Evolutionary conservation across 2,113 vertebrate species (phyloP), one percentile per base, ranked within the genome.

Genomic region (Phyllostomus hastatus): DNA sequence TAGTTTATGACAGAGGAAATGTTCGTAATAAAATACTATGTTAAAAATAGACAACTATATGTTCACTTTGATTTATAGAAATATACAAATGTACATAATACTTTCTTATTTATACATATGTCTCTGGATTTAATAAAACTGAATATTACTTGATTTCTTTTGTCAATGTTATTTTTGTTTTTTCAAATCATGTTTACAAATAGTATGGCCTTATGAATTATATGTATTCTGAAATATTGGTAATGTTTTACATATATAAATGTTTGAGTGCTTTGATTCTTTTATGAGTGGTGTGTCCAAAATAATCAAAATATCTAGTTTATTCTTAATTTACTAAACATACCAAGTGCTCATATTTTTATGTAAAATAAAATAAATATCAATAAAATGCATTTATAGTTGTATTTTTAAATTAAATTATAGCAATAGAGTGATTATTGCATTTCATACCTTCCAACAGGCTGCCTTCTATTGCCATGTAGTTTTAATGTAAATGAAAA

Each of bases 351-450:
- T 76, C 14, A 72, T 88, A 46, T 84, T 91, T 79, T 82, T 85
- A 41, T 81, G 79, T 97, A 83, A 87, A 72, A 81, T 46, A 52
- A 69, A 46, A 72, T 84, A 54, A 78, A 4, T 61, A 78, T 64
- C 72, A 80, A 1, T 90, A 57, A 70, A 85, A 66, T 72, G 14
- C 41, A 41, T 41, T 41, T 41, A 43, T 41, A 85, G 52, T 70
- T 59, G 7, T 57, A 48, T 86, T 97, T 97, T 94, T 33, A 89
- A 95, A 92, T 86, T 61, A 92, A 91, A 66, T 93, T 73, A 43
- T 85, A 61, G 59, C 76, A 91, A 82, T 52, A 35, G 2, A 9
- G 6, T 96, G 22, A 89, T 78, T 43, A 81, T 91, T 97, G 22
- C 91, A 89, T 97, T 93, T 83, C 54, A 84, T 43, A 87, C 70